These are phyloP conservation scores for Calameuta pallipes DNA, from an alignment of 2,888 invertebrate genomes.

Conservation along the genomic window DNA sequence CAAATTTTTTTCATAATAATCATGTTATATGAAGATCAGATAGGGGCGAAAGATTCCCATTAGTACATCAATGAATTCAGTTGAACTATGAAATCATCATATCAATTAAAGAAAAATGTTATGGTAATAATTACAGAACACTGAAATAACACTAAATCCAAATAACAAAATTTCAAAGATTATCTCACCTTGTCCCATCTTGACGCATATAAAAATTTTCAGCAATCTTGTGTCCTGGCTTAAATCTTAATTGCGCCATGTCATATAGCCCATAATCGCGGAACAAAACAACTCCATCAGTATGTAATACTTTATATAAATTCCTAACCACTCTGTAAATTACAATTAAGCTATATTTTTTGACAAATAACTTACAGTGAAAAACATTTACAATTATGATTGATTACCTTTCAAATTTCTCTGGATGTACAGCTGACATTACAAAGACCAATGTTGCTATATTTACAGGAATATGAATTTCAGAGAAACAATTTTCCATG, in stretches of 20 bases:
- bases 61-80: constrained; percentile 55
- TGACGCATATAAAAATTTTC: constrained; percentile 96
- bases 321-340: constrained; percentile 65
- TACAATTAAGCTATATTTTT: not conserved
- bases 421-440: constrained; percentile 92
- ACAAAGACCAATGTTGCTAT: constrained; percentile 94
- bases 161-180: not conserved
- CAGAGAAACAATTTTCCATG: constrained; percentile 71
- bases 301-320: constrained; percentile 74
- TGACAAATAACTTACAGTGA: not conserved
- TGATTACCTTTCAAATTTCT: constrained; percentile 75
- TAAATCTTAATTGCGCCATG: constrained; percentile 95
- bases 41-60: constrained; percentile 67
- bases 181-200: constrained; percentile 87
- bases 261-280: constrained; percentile 96
- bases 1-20: not conserved
- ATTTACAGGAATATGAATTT: constrained; percentile 75
- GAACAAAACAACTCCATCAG: constrained; percentile 86
- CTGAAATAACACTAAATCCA: not conserved
- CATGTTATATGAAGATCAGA: constrained; percentile 59
- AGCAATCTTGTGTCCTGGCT: constrained; percentile 89
- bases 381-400: not conserved
- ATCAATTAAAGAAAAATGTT: not conserved
- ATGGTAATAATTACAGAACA: not conserved
- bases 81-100: constrained; percentile 64